Conservation (phyloP, 2,888 invertebrate genomes). For the Dioctria rufipes region DNA sequence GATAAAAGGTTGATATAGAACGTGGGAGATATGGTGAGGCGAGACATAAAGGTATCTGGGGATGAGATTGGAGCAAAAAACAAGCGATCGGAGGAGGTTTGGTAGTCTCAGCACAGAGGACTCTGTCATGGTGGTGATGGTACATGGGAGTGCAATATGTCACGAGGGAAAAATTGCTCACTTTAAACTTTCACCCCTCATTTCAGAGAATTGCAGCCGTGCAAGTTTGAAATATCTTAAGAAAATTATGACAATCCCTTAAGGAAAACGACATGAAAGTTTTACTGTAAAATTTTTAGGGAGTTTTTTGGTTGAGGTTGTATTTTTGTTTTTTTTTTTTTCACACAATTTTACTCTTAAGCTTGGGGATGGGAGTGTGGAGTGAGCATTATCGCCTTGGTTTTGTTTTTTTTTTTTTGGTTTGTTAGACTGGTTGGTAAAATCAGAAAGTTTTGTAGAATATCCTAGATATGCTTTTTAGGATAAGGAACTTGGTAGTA, state of each 20-base stretch:
- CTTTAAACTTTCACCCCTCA: conserved; percentile 50
- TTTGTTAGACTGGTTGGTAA: too few relatives aligned
- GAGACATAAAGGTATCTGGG: background rate
- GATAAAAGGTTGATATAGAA: conserved; percentile 40
- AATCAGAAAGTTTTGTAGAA: too few relatives aligned
- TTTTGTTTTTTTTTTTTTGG: too few relatives aligned
- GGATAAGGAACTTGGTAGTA: too few relatives aligned
- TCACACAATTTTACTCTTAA: too few relatives aligned
- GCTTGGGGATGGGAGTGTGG: too few relatives aligned
- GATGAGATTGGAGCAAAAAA: conserved; percentile 24
- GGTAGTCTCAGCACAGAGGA: conserved; percentile 10
- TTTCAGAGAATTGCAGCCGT: conserved; percentile 37
- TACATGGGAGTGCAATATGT: conserved; percentile 55
- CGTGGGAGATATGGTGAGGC: background rate
- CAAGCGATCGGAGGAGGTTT: conserved; percentile 41
- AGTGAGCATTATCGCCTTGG: too few relatives aligned
- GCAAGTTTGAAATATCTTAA: conserved; percentile 50
- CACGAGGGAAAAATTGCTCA: conserved; percentile 55
- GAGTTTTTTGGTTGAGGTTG: too few relatives aligned
- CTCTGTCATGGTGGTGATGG: conserved; percentile 18
- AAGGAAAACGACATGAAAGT: conserved; percentile 49
- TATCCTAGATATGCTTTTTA: too few relatives aligned
- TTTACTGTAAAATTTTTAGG: conserved; percentile 16
- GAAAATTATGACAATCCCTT: conserved; percentile 53
- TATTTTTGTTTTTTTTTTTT: too few relatives aligned